Percentiles rank a stretch among this genome's conserved stretches.
Evolutionary conservation across 2,113 vertebrate genomes (phyloP).

Genomic region (Chlamydotis undulata): DNA sequence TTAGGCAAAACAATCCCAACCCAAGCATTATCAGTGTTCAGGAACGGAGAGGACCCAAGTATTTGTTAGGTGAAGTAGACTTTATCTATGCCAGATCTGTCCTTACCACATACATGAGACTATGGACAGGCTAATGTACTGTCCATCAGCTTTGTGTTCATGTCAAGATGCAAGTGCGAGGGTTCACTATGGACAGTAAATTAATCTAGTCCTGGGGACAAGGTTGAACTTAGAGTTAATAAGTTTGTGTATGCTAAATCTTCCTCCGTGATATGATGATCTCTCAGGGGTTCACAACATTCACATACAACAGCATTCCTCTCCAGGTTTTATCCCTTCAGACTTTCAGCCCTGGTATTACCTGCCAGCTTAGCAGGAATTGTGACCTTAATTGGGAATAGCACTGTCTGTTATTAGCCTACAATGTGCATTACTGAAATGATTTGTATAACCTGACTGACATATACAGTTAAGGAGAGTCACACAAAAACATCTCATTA

Average conservation of each 20-base stretch:
- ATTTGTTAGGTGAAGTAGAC: background rate
- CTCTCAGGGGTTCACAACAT: background rate
- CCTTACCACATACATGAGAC: background rate
- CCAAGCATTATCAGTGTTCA: background rate
- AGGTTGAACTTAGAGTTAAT: background rate
- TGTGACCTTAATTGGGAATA: constrained; percentile 21
- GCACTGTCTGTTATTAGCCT: background rate
- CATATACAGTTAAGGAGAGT: background rate
- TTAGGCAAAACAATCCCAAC: background rate
- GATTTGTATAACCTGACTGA: background rate
- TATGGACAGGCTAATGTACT: background rate
- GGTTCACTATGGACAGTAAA: background rate
- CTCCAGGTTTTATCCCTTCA: background rate
- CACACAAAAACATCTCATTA: constrained; percentile 9
- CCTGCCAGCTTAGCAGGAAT: background rate
- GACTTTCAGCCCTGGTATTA: background rate
- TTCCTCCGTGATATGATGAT: background rate
- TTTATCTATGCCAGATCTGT: background rate
- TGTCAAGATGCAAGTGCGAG: background rate
- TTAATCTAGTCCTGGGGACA: background rate
- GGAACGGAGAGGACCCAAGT: background rate
- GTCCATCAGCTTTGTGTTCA: background rate
- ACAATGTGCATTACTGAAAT: background rate
- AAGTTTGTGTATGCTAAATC: background rate
- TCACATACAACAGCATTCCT: background rate